phyloP scores from a whole-genome alignment of 2,888 invertebrate genomes.

The Lumbricus terrestris region DNA sequence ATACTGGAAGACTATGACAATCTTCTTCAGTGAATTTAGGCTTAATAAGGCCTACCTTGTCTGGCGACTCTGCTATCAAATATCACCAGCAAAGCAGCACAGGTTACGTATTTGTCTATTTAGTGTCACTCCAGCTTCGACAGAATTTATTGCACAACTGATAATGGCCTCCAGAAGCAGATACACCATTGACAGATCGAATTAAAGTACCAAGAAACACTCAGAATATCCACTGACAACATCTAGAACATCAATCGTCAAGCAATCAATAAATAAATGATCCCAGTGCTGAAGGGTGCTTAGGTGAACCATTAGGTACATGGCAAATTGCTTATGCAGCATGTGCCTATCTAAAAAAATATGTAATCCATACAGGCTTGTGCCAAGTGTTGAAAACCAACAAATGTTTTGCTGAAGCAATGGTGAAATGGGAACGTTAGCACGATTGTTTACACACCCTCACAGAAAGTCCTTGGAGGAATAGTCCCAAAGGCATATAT shows the following conservation, averaged over 20 bases:
- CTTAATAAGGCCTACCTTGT: too few relatives aligned
- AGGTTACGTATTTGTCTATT: too few relatives aligned
- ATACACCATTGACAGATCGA: too few relatives aligned
- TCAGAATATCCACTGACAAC: slow-evolving; percentile 3
- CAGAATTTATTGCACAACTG: background rate
- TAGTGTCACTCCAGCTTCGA: too few relatives aligned
- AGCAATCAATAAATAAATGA: background rate
- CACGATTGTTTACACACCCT: background rate
- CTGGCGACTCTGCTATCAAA: too few relatives aligned
- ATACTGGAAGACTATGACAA: too few relatives aligned
- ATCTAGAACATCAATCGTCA: background rate
- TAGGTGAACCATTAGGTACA: background rate
- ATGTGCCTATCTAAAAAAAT: background rate
- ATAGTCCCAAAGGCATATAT: background rate
- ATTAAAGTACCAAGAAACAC: too few relatives aligned
- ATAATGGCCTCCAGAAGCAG: background rate
- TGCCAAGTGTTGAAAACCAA: background rate
- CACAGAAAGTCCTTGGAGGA: background rate
- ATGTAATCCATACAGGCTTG: background rate
- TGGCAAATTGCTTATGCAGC: background rate
- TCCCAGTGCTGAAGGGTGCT: background rate
- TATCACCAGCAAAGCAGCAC: too few relatives aligned
- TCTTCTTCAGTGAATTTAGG: too few relatives aligned
- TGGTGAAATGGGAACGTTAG: background rate
- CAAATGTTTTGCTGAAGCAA: background rate